These are phyloP conservation scores for Azorinus chamasolen DNA, from an alignment of 2,888 invertebrate genomes.

Conservation along the genomic window DNA sequence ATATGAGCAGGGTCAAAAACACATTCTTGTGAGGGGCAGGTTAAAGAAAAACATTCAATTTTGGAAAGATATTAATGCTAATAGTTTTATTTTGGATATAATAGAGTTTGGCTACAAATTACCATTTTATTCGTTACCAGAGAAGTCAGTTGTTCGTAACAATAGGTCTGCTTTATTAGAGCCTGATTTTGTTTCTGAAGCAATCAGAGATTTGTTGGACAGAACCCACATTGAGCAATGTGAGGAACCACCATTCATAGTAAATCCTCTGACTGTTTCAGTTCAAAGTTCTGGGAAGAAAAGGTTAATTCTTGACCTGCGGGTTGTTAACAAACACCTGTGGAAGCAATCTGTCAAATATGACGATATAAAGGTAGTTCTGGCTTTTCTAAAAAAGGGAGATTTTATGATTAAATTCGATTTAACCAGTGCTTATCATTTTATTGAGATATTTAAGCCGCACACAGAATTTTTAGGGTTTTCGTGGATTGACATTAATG, in stretches of 20 bases:
- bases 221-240: conserved; percentile 17
- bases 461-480: not conserved
- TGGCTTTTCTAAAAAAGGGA: not conserved
- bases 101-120: conserved; percentile 33
- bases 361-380: too few relatives aligned
- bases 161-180: conserved; percentile 24
- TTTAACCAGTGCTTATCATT: not conserved
- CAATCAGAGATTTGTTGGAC: conserved; percentile 29
- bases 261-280: conserved; percentile 25
- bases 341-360: too few relatives aligned
- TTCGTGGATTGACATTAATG: not conserved
- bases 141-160: conserved; percentile 1
- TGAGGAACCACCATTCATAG: not conserved
- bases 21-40: conserved; percentile 39
- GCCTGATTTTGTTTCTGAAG: conserved; percentile 26
- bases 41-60: conserved; percentile 25
- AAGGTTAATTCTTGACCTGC: conserved; percentile 15
- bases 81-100: conserved; percentile 24
- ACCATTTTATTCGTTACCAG: conserved; percentile 26
- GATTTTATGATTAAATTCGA: conserved; percentile 1
- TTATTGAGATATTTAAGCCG: not conserved
- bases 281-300: conserved; percentile 19
- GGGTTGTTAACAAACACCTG: conserved; percentile 12
- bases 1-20: conserved; percentile 44
- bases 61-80: conserved; percentile 23